A percentile compares a stretch with the other conserved stretches of the same genome.
These are phyloP conservation scores for Periphyllus acericola DNA, from an alignment of 2,888 invertebrate genomes.

Conservation along the genomic window DNA sequence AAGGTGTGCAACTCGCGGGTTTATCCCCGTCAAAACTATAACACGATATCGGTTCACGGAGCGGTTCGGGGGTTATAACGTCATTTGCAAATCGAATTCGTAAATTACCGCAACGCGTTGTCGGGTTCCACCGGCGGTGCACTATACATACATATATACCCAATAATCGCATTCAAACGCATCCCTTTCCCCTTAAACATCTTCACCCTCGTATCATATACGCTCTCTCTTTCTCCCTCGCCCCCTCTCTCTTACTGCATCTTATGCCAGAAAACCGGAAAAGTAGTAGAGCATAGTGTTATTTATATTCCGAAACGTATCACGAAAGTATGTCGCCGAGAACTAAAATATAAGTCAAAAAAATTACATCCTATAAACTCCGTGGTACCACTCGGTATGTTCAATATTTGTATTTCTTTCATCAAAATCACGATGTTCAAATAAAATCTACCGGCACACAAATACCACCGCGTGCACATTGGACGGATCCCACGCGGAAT, in stretches of 20 bases:
- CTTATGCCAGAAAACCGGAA: neutral
- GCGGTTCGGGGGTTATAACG: neutral
- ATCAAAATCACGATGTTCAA: no score
- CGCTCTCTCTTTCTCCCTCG: neutral
- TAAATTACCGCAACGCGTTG: constrained; percentile 10
- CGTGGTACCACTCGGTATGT: no score
- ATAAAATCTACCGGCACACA: no score
- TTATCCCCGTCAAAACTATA: neutral
- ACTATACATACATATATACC: neutral
- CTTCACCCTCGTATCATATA: neutral
- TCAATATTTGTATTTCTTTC: no score
- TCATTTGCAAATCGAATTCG: constrained; percentile 36
- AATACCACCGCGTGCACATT: no score
- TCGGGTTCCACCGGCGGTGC: constrained; percentile 19
- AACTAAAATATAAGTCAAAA: no score
- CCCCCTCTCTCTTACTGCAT: neutral
- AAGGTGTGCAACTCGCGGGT: neutral
- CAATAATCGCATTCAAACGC: neutral
- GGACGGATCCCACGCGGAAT: neutral
- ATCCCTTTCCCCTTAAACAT: neutral
- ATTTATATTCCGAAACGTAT: neutral
- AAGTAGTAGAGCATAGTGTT: neutral
- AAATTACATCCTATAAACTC: no score
- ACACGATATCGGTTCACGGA: neutral
- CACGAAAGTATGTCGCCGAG: neutral